Percentiles rank a stretch among this genome's conserved stretches.
phyloP scores from a whole-genome alignment of 2,113 vertebrate species.

The Ornithorhynchus anatinus region DNA sequence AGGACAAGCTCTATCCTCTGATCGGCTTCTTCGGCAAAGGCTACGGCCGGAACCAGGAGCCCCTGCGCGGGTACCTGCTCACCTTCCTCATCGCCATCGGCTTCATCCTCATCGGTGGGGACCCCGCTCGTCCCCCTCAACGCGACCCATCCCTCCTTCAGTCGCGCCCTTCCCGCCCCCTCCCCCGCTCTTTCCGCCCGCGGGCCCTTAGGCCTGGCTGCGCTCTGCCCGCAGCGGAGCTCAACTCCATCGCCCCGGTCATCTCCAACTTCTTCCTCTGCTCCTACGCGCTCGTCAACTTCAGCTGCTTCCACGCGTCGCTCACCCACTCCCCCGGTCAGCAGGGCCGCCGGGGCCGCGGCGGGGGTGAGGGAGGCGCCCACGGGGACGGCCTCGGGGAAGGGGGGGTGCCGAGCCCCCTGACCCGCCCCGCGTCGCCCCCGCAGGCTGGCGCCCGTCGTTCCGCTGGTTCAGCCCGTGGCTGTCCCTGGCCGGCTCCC shows the following conservation, averaged over 20 bases:
- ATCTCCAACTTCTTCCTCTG: slow-evolving; percentile 81
- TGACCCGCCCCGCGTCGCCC: no score
- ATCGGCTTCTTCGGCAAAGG: slow-evolving; percentile 77
- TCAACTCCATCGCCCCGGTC: slow-evolving; percentile 71
- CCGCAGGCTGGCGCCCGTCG: slow-evolving; percentile 71
- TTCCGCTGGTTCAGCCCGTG: slow-evolving; percentile 74
- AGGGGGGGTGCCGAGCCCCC: no score
- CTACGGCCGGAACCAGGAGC: slow-evolving; percentile 76
- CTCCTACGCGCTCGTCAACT: slow-evolving; percentile 78
- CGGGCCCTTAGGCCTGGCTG: no score
- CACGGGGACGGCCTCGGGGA: no score
- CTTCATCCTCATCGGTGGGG: slow-evolving; percentile 76
- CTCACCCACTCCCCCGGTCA: slow-evolving; percentile 76
- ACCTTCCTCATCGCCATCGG: slow-evolving; percentile 69
- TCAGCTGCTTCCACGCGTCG: slow-evolving; percentile 78
- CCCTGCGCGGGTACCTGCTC: slow-evolving; percentile 67
- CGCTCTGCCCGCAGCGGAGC: slow-evolving; percentile 63
- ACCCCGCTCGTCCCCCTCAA: slow-evolving; percentile 57
- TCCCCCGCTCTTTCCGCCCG: no score
- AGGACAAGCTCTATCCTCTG: slow-evolving; percentile 74
- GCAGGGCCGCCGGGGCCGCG: neutral
- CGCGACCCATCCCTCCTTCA: slow-evolving; percentile 75
- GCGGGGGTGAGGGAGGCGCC: neutral
- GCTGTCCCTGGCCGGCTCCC: slow-evolving; percentile 68
- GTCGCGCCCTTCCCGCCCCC: neutral